Conservation (phyloP, 37 sponge, comb jelly and placozoan genomes). For the Ephydatia muelleri region DNA sequence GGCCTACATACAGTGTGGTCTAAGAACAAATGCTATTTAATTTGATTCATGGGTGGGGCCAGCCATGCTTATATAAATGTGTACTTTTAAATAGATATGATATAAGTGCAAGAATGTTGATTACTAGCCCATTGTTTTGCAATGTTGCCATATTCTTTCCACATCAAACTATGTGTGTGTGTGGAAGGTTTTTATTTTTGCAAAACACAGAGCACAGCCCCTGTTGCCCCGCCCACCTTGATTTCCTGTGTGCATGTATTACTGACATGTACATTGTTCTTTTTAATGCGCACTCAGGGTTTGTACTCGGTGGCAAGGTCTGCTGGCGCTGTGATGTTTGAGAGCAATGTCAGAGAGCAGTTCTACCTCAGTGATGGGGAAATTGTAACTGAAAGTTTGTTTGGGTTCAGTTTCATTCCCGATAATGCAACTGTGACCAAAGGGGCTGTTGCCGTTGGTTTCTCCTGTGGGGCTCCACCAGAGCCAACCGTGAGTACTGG, state of each 20-base stretch:
- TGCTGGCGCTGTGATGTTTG: slow-evolving; percentile 65
- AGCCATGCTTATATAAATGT: too few species aligned
- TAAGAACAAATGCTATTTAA: too few species aligned
- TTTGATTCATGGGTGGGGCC: too few species aligned
- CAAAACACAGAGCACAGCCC: slow-evolving; percentile 7
- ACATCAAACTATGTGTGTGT: slow-evolving; percentile 8
- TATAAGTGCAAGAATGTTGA: too few species aligned
- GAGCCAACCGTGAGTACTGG: slow-evolving; percentile 64
- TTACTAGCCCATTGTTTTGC: too few species aligned
- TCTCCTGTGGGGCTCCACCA: slow-evolving; percentile 70
- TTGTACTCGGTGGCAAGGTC: slow-evolving; percentile 62
- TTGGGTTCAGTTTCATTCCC: slow-evolving; percentile 49
- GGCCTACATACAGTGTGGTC: too few species aligned
- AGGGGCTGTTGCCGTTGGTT: slow-evolving; percentile 52
- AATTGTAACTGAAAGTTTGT: slow-evolving; percentile 57
- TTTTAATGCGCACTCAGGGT: slow-evolving; percentile 31
- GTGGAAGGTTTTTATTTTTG: too few species aligned
- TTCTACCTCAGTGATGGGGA: slow-evolving; percentile 21
- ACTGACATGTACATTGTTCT: neutral
- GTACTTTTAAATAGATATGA: too few species aligned
- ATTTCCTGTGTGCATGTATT: neutral
- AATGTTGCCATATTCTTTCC: too few species aligned
- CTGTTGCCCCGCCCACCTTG: neutral
- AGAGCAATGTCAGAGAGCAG: slow-evolving; percentile 51
- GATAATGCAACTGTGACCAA: slow-evolving; percentile 31